phyloP scores from a whole-genome alignment of 2,113 vertebrate genomes.

The Vombatus ursinus region DNA sequence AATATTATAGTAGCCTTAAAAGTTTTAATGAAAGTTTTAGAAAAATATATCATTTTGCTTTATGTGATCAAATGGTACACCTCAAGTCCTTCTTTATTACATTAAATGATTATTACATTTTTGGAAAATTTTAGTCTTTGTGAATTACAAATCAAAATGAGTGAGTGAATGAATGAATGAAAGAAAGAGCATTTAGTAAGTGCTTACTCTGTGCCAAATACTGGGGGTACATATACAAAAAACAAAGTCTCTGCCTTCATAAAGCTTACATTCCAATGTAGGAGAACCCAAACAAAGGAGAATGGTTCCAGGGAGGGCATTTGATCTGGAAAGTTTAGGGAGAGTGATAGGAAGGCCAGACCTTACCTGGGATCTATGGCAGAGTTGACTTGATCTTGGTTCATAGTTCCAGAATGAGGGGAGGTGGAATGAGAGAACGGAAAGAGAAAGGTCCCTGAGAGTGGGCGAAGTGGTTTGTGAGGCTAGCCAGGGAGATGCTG shows the following conservation, averaged over 20 bases:
- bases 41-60: not conserved
- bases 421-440: not conserved
- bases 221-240: not conserved
- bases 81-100: slow-evolving; percentile 34
- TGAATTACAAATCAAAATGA: slow-evolving; percentile 34
- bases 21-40: slow-evolving; percentile 1
- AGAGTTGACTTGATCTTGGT: not conserved
- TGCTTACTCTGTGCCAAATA: not conserved
- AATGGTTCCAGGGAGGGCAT: not conserved
- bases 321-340: not conserved
- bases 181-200: not conserved
- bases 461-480: not conserved
- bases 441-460: not conserved
- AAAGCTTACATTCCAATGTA: not conserved
- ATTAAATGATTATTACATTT: slow-evolving; percentile 23
- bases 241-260: not conserved
- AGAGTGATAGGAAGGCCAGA: no score
- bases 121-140: slow-evolving; percentile 40
- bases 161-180: not conserved
- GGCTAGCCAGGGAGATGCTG: not conserved
- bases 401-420: not conserved
- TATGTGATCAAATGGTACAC: slow-evolving; percentile 2
- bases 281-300: not conserved
- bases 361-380: not conserved
- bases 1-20: slow-evolving; percentile 1